Evolutionary conservation across 2,797 vertebrate species (phyloP).

Genomic region (Microctenopoma stevenorrisi): DNA sequence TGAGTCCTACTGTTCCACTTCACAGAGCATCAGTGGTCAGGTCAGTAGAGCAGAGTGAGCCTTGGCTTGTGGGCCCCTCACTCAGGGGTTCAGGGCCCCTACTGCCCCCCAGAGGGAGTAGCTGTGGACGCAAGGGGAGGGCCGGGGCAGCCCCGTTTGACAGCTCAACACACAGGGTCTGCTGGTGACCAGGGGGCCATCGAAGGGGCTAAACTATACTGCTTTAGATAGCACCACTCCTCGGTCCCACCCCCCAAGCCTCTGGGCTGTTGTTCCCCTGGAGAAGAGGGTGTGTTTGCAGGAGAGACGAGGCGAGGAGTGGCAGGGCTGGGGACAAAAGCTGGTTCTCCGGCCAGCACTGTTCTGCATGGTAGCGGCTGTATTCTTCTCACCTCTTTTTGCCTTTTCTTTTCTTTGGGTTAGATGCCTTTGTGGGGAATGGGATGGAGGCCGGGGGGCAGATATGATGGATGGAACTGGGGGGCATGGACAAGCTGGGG

Average conservation of each 20-base stretch:
- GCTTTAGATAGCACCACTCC: slow-evolving; percentile 77
- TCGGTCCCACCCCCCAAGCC: slow-evolving; percentile 72
- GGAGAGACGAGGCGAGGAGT: slow-evolving; percentile 73
- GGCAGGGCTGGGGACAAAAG: slow-evolving; percentile 76
- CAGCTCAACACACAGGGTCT: slow-evolving; percentile 81
- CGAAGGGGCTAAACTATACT: slow-evolving; percentile 67
- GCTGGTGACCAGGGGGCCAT: slow-evolving; percentile 82
- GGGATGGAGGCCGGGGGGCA: slow-evolving; percentile 69
- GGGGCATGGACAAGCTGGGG: slow-evolving; percentile 51
- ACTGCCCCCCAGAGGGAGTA: slow-evolving; percentile 70
- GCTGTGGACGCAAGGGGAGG: slow-evolving; percentile 75
- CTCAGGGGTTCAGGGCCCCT: slow-evolving; percentile 51
- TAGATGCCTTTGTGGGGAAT: slow-evolving; percentile 71
- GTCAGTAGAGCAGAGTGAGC: slow-evolving; percentile 59
- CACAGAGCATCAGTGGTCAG: slow-evolving; percentile 56
- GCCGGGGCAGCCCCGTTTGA: slow-evolving; percentile 75
- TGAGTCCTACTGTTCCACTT: slow-evolving; percentile 67
- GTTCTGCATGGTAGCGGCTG: slow-evolving; percentile 80
- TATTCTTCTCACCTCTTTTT: slow-evolving; percentile 70
- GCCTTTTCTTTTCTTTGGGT: slow-evolving; percentile 73
- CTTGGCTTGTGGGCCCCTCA: slow-evolving; percentile 41
- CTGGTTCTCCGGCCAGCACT: slow-evolving; percentile 65
- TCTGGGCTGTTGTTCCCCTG: slow-evolving; percentile 71
- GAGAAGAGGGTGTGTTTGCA: slow-evolving; percentile 80
- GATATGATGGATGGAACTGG: slow-evolving; percentile 82